phyloP scores from a whole-genome alignment of 35 echinoderm and acorn worm species.

The Nesometra sesokonis region DNA sequence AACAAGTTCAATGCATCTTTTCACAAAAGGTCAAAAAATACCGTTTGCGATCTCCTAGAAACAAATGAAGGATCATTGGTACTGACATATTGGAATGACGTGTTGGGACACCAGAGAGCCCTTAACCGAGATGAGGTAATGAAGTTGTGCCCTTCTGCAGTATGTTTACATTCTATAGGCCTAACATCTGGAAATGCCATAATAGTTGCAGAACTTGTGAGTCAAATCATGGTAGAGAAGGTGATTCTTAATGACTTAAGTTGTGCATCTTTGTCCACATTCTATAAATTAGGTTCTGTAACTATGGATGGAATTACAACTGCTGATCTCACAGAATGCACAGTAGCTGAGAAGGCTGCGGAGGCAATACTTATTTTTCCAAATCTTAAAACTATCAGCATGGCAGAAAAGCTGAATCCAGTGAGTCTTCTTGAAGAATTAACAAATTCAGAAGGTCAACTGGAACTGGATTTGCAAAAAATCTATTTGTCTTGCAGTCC shows the following conservation, averaged over 20 bases:
- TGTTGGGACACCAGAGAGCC: neutral
- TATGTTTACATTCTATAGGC: neutral
- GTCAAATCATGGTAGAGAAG: neutral
- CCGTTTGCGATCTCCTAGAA: neutral
- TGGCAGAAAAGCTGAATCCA: neutral
- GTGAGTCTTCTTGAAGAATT: neutral
- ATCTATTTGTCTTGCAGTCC: neutral
- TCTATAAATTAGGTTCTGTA: no score
- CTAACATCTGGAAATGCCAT: neutral
- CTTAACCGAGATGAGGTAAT: neutral
- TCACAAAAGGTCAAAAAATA: neutral
- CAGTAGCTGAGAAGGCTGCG: neutral
- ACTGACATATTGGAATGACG: neutral
- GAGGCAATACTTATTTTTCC: neutral
- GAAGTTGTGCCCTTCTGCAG: neutral
- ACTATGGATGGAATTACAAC: neutral
- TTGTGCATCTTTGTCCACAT: neutral
- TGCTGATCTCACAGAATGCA: neutral
- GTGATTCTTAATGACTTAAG: neutral
- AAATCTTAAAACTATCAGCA: neutral
- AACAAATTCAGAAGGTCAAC: no score
- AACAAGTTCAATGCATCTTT: neutral
- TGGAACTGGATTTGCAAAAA: neutral
- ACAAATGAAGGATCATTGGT: neutral
- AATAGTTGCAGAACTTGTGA: neutral